Evolutionary conservation across 2,797 vertebrate species (phyloP).

Genomic region (Morus bassanus): DNA sequence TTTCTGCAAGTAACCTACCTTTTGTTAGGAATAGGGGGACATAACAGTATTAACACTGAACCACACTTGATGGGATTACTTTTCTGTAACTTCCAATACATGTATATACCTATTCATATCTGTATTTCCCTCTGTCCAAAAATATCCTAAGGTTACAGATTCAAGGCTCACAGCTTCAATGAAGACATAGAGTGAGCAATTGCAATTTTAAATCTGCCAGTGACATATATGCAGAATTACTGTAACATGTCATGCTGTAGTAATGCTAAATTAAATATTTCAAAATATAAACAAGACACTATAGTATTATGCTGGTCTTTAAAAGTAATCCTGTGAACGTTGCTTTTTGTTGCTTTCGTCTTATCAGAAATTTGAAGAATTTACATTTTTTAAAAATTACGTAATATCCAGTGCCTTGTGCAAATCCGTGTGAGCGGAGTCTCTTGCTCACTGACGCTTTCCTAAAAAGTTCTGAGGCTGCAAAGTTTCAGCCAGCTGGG

Average conservation of each 20-base stretch:
- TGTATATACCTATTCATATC: neutral
- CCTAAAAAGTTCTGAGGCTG: constrained; percentile 34
- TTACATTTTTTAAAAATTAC: neutral
- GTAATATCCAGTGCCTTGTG: neutral
- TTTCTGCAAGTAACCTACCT: constrained; percentile 8
- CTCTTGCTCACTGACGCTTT: neutral
- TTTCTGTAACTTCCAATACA: neutral
- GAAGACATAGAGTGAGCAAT: neutral
- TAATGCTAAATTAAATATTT: neutral
- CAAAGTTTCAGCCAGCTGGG: constrained; percentile 32
- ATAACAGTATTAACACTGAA: neutral
- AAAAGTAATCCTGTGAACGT: neutral
- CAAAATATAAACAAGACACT: neutral
- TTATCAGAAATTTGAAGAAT: neutral
- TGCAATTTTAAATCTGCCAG: neutral
- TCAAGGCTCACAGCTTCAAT: neutral
- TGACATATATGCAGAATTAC: neutral
- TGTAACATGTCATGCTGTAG: neutral
- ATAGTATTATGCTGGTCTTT: neutral
- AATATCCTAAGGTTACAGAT: neutral
- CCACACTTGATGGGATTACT: neutral
- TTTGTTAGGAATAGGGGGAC: neutral
- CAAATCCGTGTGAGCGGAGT: neutral
- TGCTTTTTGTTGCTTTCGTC: neutral
- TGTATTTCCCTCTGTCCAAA: neutral